A percentile compares a stretch with the other conserved stretches of the same genome.
phyloP scores from a whole-genome alignment of 2,888 invertebrate species.

The Agonum fuliginosum region DNA sequence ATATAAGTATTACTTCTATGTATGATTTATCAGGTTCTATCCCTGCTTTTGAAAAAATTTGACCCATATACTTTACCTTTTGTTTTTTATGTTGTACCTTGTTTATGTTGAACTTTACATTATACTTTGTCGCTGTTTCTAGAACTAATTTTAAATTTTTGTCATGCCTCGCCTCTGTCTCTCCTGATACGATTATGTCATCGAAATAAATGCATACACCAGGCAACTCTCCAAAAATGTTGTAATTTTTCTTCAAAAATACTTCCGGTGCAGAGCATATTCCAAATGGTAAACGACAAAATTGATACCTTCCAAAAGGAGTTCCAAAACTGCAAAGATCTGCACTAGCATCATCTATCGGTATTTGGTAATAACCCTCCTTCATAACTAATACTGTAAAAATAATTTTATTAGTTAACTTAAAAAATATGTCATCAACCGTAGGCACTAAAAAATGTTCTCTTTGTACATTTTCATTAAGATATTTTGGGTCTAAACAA shows the following conservation, averaged over 20 bases:
- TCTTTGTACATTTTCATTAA: too few relatives aligned
- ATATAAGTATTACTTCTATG: slow-evolving; percentile 62
- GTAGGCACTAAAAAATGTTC: too few relatives aligned
- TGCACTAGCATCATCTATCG: slow-evolving; percentile 16
- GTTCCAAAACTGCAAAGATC: slow-evolving; percentile 30
- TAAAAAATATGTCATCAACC: too few relatives aligned
- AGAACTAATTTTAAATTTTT: neutral
- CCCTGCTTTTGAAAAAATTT: slow-evolving; percentile 53
- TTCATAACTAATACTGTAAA: too few relatives aligned
- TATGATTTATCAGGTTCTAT: neutral
- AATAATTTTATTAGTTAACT: too few relatives aligned
- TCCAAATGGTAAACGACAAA: slow-evolving; percentile 26
- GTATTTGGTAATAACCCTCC: too few relatives aligned
- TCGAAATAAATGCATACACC: slow-evolving; percentile 36
- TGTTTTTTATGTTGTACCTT: slow-evolving; percentile 18
- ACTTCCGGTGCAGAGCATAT: slow-evolving; percentile 35
- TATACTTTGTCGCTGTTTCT: slow-evolving; percentile 6
- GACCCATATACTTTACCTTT: slow-evolving; percentile 53
- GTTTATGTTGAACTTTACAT: slow-evolving; percentile 1
- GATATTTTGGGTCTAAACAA: too few relatives aligned
- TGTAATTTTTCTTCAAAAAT: neutral
- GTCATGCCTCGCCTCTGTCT: slow-evolving; percentile 7
- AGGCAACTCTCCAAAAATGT: slow-evolving; percentile 16
- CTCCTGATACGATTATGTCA: slow-evolving; percentile 22
- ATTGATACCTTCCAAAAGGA: slow-evolving; percentile 43